These are phyloP conservation scores for Beaufortia kweichowensis DNA, from an alignment of 2,113 vertebrate genomes.

Conservation along the genomic window DNA sequence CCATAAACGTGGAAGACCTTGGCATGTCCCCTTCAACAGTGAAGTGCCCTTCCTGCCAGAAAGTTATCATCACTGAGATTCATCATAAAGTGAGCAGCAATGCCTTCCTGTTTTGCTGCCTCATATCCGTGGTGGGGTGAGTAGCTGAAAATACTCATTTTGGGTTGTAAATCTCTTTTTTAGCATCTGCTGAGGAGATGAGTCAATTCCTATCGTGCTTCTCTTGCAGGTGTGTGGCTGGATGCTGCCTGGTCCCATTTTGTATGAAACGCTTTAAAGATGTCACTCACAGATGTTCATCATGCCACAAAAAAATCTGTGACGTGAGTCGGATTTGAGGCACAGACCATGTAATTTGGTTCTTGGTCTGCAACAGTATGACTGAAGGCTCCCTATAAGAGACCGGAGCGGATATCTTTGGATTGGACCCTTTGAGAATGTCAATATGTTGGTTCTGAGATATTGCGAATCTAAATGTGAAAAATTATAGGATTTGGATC, in stretches of 20 bases:
- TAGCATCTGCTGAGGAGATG: too few relatives aligned
- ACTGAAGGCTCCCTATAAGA: background rate
- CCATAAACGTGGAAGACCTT: constrained; percentile 42
- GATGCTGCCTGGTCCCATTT: constrained; percentile 89
- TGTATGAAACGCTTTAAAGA: constrained; percentile 73
- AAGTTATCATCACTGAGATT: constrained; percentile 59
- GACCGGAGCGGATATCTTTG: background rate
- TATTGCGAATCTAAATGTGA: too few relatives aligned
- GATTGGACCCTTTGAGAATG: too few relatives aligned
- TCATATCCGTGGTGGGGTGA: constrained; percentile 59
- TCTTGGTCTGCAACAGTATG: background rate
- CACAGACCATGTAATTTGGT: background rate
- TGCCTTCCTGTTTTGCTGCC: constrained; percentile 49
- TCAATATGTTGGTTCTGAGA: too few relatives aligned
- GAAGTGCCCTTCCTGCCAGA: constrained; percentile 62
- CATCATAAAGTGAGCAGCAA: constrained; percentile 34
- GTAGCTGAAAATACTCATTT: background rate
- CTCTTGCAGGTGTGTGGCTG: constrained; percentile 73
- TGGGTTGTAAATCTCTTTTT: too few relatives aligned
- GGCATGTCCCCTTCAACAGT: background rate
- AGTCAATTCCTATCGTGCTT: background rate
- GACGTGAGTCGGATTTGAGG: constrained; percentile 50
- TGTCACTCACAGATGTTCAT: constrained; percentile 80
- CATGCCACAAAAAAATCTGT: constrained; percentile 65
- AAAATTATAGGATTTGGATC: too few relatives aligned